These are phyloP conservation scores for Junonia oenone DNA, from an alignment of 2,888 invertebrate genomes.

Conservation along the genomic window DNA sequence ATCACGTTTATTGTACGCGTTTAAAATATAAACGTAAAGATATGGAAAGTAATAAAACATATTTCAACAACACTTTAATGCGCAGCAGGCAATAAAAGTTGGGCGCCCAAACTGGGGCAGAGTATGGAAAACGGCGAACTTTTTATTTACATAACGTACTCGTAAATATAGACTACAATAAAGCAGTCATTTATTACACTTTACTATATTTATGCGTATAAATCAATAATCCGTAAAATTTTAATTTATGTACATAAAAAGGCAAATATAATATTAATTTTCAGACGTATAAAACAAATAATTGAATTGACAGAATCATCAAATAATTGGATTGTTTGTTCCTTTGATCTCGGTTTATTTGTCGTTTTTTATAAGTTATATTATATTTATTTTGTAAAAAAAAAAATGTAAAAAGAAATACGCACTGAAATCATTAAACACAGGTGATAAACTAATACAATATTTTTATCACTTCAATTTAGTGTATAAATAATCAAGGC, in stretches of 20 bases:
- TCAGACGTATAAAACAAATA: neutral
- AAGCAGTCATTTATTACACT: neutral
- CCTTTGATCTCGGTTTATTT: no score
- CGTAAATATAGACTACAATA: neutral
- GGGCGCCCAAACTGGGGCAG: slow-evolving; percentile 44
- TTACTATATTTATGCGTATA: neutral
- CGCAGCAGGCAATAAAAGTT: slow-evolving; percentile 32
- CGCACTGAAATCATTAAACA: no score
- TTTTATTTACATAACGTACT: neutral
- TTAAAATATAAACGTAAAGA: neutral
- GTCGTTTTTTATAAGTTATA: no score
- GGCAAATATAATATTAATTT: no score
- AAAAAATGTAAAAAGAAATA: no score
- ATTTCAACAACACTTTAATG: neutral
- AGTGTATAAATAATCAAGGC: no score
- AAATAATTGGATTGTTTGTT: no score
- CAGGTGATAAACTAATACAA: no score
- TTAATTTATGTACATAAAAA: neutral
- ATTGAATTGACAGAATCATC: no score
- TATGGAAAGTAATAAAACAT: neutral
- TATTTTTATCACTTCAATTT: no score
- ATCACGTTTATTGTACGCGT: neutral
- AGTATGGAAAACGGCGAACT: slow-evolving; percentile 36
- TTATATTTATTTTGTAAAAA: no score
- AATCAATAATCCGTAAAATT: neutral